phyloP scores from a whole-genome alignment of 2,797 vertebrate species.

The Neosilurus hyrtlii region DNA sequence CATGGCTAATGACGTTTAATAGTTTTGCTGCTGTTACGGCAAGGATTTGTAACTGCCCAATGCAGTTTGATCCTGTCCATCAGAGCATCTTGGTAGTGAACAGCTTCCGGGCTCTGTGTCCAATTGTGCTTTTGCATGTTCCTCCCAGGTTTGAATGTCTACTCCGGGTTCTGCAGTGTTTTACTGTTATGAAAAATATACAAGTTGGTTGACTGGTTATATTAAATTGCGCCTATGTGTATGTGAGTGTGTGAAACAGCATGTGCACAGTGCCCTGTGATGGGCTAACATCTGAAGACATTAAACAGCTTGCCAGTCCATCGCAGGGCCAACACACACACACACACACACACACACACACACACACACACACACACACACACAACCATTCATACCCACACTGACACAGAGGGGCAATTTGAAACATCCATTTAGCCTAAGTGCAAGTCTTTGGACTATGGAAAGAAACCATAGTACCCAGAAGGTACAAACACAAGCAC shows the following conservation, averaged over 20 bases:
- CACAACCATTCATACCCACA: too few species aligned
- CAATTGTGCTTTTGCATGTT: not conserved
- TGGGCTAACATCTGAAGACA: not conserved
- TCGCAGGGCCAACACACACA: too few species aligned
- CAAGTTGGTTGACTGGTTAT: not conserved
- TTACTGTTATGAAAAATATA: not conserved
- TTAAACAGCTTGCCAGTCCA: too few species aligned
- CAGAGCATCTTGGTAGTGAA: too few species aligned
- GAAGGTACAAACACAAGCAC: too few species aligned
- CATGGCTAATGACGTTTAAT: slow-evolving; percentile 1
- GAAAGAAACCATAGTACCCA: too few species aligned
- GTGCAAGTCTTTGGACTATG: too few species aligned
- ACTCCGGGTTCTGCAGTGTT: not conserved
- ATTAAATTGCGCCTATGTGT: not conserved
- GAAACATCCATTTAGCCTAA: too few species aligned
- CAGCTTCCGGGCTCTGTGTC: not conserved
- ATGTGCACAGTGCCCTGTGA: not conserved
- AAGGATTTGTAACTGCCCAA: not conserved
- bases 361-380: too few species aligned
- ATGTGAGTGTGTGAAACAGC: not conserved
- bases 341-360: too few species aligned
- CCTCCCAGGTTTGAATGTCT: not conserved
- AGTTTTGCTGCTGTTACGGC: not conserved
- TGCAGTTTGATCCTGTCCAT: not conserved
- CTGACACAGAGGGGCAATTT: too few species aligned